Evolutionary conservation across 1,140 invertebrate species (phyloP).

Genomic region (Meloidogyne exigua): DNA sequence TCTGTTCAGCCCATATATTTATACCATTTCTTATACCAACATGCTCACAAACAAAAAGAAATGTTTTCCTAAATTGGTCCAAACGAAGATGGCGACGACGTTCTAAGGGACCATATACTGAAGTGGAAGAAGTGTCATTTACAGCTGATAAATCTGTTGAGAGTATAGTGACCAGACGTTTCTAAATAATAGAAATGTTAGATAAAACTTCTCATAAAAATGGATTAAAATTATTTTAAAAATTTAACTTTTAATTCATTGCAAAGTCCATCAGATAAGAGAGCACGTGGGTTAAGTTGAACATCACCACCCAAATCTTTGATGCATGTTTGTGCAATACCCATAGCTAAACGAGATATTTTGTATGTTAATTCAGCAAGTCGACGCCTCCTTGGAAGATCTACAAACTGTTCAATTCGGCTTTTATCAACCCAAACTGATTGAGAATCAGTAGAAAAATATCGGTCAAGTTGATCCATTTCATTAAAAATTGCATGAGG

Average conservation of each 20-base stretch:
- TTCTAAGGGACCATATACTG: not conserved
- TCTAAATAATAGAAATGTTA: constrained; percentile 28
- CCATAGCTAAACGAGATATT: constrained; percentile 51
- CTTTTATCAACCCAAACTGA: constrained; percentile 40
- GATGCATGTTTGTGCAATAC: constrained; percentile 51
- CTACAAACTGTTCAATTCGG: constrained; percentile 38
- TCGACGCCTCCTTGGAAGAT: constrained; percentile 35
- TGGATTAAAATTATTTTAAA: constrained; percentile 1
- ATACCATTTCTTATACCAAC: constrained; percentile 41
- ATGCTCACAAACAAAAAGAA: constrained; percentile 53
- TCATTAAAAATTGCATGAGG: constrained; percentile 46
- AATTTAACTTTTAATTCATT: constrained; percentile 39
- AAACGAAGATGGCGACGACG: constrained; percentile 4
- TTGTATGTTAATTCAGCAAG: constrained; percentile 47
- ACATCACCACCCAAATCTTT: constrained; percentile 35
- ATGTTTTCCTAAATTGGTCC: constrained; percentile 39
- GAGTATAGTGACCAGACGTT: constrained; percentile 20
- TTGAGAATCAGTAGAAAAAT: constrained; percentile 36
- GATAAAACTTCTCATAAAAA: too few relatives aligned
- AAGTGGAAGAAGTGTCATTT: not conserved
- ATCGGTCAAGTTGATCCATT: constrained; percentile 44
- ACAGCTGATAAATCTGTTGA: not conserved
- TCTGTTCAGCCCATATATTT: constrained; percentile 15
- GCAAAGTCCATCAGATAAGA: constrained; percentile 48
- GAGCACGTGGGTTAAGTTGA: constrained; percentile 36